phyloP scores from a whole-genome alignment of 2,113 vertebrate genomes.

The Pampusana beccarii region DNA sequence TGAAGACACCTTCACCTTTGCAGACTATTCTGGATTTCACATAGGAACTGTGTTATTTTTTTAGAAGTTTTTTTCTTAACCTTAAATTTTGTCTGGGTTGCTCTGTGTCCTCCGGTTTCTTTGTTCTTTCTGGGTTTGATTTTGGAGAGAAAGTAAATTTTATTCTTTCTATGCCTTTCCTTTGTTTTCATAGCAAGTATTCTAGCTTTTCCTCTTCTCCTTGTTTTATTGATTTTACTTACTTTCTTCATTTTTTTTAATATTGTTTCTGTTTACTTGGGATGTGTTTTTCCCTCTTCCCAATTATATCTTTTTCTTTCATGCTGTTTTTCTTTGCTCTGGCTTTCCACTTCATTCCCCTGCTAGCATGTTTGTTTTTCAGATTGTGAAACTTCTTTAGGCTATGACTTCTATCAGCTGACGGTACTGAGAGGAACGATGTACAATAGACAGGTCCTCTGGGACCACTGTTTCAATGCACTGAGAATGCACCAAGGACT shows the following conservation, averaged over 20 bases:
- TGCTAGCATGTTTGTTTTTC: constrained; percentile 54
- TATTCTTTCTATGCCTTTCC: neutral
- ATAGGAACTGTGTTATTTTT: neutral
- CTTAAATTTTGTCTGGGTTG: neutral
- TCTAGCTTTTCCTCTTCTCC: neutral
- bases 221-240: neutral
- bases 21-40: neutral
- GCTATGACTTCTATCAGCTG: constrained; percentile 46
- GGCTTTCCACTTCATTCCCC: constrained; percentile 30
- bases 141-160: neutral
- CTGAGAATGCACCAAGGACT: constrained; percentile 37
- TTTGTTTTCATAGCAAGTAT: neutral
- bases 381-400: constrained; percentile 55
- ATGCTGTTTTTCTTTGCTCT: constrained; percentile 25
- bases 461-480: constrained; percentile 41
- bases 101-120: neutral
- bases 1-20: neutral
- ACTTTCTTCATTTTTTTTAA: neutral
- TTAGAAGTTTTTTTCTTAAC: neutral
- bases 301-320: constrained; percentile 35
- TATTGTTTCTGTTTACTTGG: neutral
- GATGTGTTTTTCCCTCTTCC: neutral
- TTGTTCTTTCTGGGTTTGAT: neutral
- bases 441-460: neutral
- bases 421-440: neutral